Conservation (phyloP, 2,113 vertebrate species). For the Pteropus alecto region DNA sequence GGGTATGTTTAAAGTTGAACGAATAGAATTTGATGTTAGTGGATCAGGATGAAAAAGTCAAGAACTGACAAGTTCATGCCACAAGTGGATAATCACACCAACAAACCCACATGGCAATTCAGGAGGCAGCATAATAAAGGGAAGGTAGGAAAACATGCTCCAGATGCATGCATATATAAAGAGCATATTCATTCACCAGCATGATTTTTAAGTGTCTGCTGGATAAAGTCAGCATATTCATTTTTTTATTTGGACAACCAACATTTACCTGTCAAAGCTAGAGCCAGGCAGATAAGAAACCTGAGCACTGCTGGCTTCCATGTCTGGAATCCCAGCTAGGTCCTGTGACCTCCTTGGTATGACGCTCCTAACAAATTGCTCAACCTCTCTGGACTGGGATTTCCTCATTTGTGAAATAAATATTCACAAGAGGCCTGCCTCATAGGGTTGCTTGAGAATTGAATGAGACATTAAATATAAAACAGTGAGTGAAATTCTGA, state of each 20-base stretch:
- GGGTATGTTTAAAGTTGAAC: neutral
- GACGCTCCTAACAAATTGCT: neutral
- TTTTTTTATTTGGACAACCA: neutral
- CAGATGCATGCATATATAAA: neutral
- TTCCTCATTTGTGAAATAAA: neutral
- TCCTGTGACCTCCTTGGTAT: neutral
- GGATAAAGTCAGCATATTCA: neutral
- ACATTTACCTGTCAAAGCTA: neutral
- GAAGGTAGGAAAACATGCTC: neutral
- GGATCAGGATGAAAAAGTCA: neutral
- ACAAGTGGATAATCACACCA: neutral
- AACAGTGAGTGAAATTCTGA: neutral
- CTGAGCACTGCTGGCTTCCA: neutral
- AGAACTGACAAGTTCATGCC: neutral
- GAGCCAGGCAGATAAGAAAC: neutral
- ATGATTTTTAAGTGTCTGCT: neutral
- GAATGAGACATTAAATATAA: neutral
- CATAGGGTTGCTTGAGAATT: neutral
- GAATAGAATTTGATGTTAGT: neutral
- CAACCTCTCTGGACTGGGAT: neutral
- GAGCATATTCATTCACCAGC: neutral
- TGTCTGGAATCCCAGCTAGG: neutral
- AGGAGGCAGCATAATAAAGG: neutral
- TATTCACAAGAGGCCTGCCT: neutral
- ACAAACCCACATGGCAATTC: neutral